Percentiles rank a stretch among this genome's conserved stretches.
Conservation (phyloP, 2,113 vertebrate species). For the Mandrillus leucophaeus region DNA sequence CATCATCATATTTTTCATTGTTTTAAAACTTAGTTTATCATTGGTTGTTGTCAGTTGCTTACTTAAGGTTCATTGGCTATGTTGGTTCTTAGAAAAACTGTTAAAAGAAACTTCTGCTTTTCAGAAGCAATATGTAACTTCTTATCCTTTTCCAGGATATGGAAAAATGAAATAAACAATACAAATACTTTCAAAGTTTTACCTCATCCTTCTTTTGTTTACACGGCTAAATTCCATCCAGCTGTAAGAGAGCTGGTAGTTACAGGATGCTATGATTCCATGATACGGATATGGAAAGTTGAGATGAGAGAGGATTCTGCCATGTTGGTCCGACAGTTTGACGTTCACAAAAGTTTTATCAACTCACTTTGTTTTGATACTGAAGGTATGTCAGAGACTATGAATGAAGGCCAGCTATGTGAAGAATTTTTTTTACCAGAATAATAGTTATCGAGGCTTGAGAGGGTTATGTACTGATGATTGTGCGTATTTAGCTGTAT, state of each 20-base stretch:
- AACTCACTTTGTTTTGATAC: conserved; percentile 95
- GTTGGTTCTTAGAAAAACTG: neutral
- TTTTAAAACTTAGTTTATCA: neutral
- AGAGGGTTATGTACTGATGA: neutral
- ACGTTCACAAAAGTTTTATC: conserved; percentile 93
- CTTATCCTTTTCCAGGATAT: conserved; percentile 86
- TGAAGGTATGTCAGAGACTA: conserved; percentile 87
- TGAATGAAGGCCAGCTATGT: neutral
- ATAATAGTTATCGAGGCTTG: neutral
- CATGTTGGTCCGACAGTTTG: conserved; percentile 93
- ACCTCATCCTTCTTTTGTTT: conserved; percentile 96
- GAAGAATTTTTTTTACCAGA: neutral
- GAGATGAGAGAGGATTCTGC: conserved; percentile 89
- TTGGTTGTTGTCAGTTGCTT: neutral
- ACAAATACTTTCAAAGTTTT: conserved; percentile 91
- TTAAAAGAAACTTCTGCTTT: neutral
- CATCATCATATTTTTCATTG: neutral
- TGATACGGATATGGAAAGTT: conserved; percentile 93
- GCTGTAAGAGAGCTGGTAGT: conserved; percentile 87
- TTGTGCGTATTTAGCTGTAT: neutral
- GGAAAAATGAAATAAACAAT: conserved; percentile 89
- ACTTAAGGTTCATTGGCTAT: neutral
- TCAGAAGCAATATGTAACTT: conserved; percentile 7
- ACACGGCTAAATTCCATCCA: conserved; percentile 96
- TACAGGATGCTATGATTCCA: conserved; percentile 93